Evolutionary conservation across 1,140 invertebrate species (phyloP), one percentile per base, ranked within the genome.

Genomic region (Drosophila pachea): DNA sequence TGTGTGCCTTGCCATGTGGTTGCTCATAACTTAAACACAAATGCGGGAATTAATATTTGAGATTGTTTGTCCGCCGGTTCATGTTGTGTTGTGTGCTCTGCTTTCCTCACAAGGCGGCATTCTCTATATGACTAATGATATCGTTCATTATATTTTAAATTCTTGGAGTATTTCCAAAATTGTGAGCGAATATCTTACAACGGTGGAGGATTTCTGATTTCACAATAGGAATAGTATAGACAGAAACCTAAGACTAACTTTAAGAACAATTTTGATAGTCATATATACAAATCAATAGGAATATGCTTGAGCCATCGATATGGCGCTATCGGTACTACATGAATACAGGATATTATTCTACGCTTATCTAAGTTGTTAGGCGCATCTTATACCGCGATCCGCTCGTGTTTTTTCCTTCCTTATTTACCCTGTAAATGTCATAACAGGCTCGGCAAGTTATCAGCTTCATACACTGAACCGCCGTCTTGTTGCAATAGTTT

Each of bases 121-220:
- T 77, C 82, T 82, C 66, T 70, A 75, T 86, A 86, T 86, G 82
- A 86, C 82, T 86, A 86, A 86, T 86, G 82, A 82, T 72, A 72
- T 86, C 77, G 82, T 86, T 86, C 82, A 86, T 86, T 86, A 86
- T 86, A 76, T 73, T 83, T 74, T 50, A 77, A 74, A 84, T 86
- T 86, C 82, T 86, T 86, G 81, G 81, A 86, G 81, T 65, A 77
- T 72, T 76, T 86, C 81, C 81, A 86, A 86, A 84, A 72, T 54
- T 45, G 47, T 55, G 48, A 73, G 50, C 32, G 43, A 63, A 66
- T 71, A 68, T 59, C 33, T 42, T 2, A 11, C 5, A 2, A 53
- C 60, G 29, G 78, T 64, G 22, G 32, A 36, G 78, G 32, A 77
- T 14, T 72, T 32, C 0, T 6, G 14, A 43, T 29, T 43, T 16